These are phyloP conservation scores for Gasterosteus aculeatus DNA, from an alignment of 2,113 vertebrate species.

Conservation along the genomic window DNA sequence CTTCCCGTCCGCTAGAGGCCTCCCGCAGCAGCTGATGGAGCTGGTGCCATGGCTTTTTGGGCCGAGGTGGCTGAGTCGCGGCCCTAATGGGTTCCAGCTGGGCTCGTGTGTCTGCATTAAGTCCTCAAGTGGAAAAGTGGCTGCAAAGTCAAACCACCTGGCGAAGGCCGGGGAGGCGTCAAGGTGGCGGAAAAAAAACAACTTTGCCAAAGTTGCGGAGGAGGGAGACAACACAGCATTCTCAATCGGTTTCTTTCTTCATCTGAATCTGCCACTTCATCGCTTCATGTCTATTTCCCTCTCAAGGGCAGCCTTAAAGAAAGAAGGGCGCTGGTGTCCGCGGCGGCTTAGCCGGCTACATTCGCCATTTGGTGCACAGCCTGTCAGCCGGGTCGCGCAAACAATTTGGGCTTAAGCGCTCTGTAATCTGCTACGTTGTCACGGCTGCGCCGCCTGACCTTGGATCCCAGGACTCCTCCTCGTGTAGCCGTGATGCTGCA, in stretches of 20 bases:
- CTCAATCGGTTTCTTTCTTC: not conserved
- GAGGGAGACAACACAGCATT: not conserved
- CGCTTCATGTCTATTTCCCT: not conserved
- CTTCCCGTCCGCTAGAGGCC: conserved; percentile 48
- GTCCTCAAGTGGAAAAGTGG: conserved; percentile 93
- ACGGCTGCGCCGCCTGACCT: conserved; percentile 17
- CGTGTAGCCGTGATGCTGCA: conserved; percentile 1
- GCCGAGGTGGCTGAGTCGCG: conserved; percentile 66
- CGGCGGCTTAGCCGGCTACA: conserved; percentile 2
- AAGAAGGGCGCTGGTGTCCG: not conserved
- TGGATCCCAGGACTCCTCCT: not conserved
- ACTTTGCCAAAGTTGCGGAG: not conserved
- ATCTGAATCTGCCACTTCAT: conserved; percentile 3
- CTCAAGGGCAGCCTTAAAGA: not conserved
- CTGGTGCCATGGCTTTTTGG: conserved; percentile 75
- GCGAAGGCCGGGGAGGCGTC: conserved; percentile 86
- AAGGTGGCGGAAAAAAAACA: conserved; percentile 60
- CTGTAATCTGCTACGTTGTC: conserved; percentile 25
- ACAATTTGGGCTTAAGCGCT: conserved; percentile 8
- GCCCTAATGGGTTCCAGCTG: conserved; percentile 91
- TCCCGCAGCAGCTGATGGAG: conserved; percentile 79
- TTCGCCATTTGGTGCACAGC: not conserved
- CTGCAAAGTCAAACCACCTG: conserved; percentile 99
- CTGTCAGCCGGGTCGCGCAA: conserved; percentile 8
- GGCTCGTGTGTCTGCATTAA: conserved; percentile 88